phyloP scores from a whole-genome alignment of 2,888 invertebrate species.

The Muschampia plurimacula region DNA sequence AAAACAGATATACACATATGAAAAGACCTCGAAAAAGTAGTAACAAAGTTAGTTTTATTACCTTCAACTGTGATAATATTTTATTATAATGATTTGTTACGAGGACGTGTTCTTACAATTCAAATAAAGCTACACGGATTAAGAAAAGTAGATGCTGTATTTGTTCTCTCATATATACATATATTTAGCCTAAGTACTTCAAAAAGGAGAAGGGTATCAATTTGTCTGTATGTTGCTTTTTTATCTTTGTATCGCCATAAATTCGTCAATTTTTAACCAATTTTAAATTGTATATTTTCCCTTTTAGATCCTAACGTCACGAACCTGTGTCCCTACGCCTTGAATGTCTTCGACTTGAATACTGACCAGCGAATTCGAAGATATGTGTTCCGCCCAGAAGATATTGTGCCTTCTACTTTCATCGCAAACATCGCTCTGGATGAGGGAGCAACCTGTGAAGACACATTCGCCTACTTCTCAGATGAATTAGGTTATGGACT shows the following conservation, averaged over 20 bases:
- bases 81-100: slow-evolving; percentile 5
- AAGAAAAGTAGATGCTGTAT: background rate
- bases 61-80: background rate
- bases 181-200: too few relatives aligned
- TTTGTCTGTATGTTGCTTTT: too few relatives aligned
- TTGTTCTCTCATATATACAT: too few relatives aligned
- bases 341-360: slow-evolving; percentile 91
- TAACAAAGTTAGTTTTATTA: background rate
- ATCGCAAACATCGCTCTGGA: slow-evolving; percentile 95
- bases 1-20: background rate
- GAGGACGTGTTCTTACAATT: background rate
- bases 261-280: too few relatives aligned
- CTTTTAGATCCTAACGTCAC: slow-evolving; percentile 79
- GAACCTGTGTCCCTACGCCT: slow-evolving; percentile 92
- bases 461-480: slow-evolving; percentile 92
- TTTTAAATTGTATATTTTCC: background rate
- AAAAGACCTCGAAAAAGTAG: background rate
- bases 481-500: slow-evolving; percentile 94
- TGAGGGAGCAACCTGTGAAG: slow-evolving; percentile 90
- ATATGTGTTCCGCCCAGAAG: slow-evolving; percentile 89
- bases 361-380: slow-evolving; percentile 89
- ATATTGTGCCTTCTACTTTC: slow-evolving; percentile 91
- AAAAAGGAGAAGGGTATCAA: too few relatives aligned
- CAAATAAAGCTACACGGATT: background rate
- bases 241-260: too few relatives aligned